Percentiles rank a stretch among this genome's conserved stretches.
These are phyloP conservation scores for Ceuthmochares aereus DNA, from an alignment of 2,113 vertebrate genomes.

Conservation along the genomic window DNA sequence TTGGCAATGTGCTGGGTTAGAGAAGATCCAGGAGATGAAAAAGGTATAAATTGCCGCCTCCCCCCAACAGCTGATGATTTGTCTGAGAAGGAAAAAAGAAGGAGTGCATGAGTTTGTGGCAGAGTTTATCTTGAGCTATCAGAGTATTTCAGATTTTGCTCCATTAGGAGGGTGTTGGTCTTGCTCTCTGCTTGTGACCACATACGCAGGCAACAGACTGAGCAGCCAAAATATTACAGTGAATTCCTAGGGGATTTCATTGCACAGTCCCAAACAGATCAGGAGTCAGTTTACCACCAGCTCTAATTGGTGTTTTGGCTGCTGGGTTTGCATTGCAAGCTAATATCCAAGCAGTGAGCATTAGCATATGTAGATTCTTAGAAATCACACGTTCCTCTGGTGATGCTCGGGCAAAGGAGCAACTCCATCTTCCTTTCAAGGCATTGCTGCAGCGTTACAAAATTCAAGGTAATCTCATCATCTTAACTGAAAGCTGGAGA, in stretches of 20 bases:
- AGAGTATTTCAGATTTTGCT: slow-evolving; percentile 11
- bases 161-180: slow-evolving; percentile 29
- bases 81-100: slow-evolving; percentile 8
- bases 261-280: slow-evolving; percentile 17
- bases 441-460: not conserved
- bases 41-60: slow-evolving; percentile 54
- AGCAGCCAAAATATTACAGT: slow-evolving; percentile 19
- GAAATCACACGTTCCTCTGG: not conserved
- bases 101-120: not conserved
- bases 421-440: not conserved
- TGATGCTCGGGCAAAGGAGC: not conserved
- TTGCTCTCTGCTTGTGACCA: slow-evolving; percentile 17
- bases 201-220: not conserved
- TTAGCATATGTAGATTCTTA: slow-evolving; percentile 40
- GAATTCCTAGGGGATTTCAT: slow-evolving; percentile 12
- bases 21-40: slow-evolving; percentile 68
- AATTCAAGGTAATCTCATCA: slow-evolving; percentile 41
- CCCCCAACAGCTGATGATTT: slow-evolving; percentile 38
- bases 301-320: slow-evolving; percentile 60
- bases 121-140: slow-evolving; percentile 28
- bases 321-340: slow-evolving; percentile 9
- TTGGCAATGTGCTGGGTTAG: slow-evolving; percentile 60
- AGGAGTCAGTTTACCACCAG: slow-evolving; percentile 41
- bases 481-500: not conserved
- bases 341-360: slow-evolving; percentile 8